Evolutionary conservation across 64 coral and sea anemone genomes (phyloP), one percentile per base, ranked within the genome.

Genomic region (Acropora tenuis): DNA sequence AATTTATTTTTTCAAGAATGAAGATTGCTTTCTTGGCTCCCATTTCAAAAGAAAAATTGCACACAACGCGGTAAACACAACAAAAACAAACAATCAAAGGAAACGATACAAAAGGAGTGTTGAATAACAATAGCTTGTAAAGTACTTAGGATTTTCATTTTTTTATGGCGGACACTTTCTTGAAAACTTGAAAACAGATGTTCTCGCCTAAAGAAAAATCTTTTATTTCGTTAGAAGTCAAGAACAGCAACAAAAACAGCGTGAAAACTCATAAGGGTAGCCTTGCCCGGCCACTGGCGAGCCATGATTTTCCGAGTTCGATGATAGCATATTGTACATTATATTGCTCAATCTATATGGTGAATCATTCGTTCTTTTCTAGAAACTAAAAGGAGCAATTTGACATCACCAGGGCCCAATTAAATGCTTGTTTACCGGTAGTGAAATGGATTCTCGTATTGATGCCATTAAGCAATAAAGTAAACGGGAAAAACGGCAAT

Each of bases 401-500:
- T 63, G 4, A n/a, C 8, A 47, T 8, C 61, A 69, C 5, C 8
- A 68, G 61, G 63, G 47, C 15, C 44, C 46, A 71, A 85, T 46
- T 47, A 60, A 71, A 71, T 71, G 68, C 61, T 69, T 85, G 82
- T 85, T 85, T 85, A 19, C 59, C 44, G 66, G 52, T 10, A 4
- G 52, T 72, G 5, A 49, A 85, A 85, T 71, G 18, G 17, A 72
- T 71, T 46, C 43, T 3, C 48, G 65, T 71, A 71, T 85, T 85
- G 48, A 85, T 85, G 15, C 63, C 42, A 71, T 85, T 85, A 85
- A 49, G 30, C 30, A 30, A 15, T 46, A 85, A 71, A 47, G 47
- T 71, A 40, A 85, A 61, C 82, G 82, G 82, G 72, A 85, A 71
- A 85, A 85, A 17, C 30, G 48, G 41, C 8, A 85, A 16, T 73